Conservation (phyloP, 2,888 invertebrate genomes). For the Metellina segmentata region DNA sequence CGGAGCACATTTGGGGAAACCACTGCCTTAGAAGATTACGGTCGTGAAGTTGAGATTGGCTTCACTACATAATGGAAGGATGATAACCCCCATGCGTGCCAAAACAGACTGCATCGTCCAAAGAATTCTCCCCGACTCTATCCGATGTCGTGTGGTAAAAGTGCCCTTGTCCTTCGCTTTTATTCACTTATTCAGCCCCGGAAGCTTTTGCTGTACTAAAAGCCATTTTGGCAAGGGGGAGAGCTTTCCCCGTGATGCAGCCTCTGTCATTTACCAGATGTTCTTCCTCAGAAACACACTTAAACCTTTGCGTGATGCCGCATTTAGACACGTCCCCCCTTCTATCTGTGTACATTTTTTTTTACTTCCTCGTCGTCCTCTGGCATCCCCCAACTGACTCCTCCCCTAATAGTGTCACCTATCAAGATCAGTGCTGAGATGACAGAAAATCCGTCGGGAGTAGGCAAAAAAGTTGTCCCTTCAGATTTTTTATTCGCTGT, state of each 20-base stretch:
- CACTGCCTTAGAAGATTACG: background rate
- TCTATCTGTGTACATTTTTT: background rate
- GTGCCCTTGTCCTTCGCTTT: background rate
- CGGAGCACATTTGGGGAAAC: too few species aligned
- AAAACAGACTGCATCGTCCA: background rate
- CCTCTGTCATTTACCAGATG: constrained; percentile 63
- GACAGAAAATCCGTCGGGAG: constrained; percentile 7
- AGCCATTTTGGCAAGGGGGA: constrained; percentile 50
- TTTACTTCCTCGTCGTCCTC: background rate
- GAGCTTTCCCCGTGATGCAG: constrained; percentile 38
- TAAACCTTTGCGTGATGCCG: constrained; percentile 63
- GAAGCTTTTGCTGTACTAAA: constrained; percentile 55
- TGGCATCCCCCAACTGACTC: background rate
- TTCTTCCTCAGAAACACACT: constrained; percentile 54
- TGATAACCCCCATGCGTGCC: background rate
- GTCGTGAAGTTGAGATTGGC: background rate
- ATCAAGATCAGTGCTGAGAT: constrained; percentile 30
- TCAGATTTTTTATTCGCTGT: background rate
- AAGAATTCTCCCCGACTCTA: background rate
- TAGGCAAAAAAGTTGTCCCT: background rate
- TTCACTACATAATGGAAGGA: background rate
- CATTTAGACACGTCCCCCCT: constrained; percentile 32
- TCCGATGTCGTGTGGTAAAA: constrained; percentile 6
- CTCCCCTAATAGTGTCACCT: constrained; percentile 39
- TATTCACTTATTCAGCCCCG: constrained; percentile 10